phyloP scores from a whole-genome alignment of 2,113 vertebrate species.

The Oncorhynchus tshawytscha region DNA sequence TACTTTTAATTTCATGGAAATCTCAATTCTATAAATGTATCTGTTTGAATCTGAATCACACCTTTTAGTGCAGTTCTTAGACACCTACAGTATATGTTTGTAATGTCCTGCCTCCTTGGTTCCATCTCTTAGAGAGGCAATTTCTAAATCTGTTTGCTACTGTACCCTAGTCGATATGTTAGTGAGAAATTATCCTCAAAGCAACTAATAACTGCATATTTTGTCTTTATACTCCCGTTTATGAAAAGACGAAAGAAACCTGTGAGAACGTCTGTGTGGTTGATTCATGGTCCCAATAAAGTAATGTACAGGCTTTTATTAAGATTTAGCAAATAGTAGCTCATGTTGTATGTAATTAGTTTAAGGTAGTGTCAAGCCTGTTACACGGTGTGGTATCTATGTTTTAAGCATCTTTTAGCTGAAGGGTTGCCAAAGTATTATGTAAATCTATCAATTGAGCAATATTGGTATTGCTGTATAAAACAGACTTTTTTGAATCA shows the following conservation, averaged over 20 bases:
- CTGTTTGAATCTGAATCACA: neutral
- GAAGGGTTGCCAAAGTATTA: slow-evolving; percentile 55
- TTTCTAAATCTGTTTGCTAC: neutral
- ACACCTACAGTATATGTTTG: neutral
- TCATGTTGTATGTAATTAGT: neutral
- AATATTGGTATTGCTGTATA: slow-evolving; percentile 54
- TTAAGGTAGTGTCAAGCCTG: neutral
- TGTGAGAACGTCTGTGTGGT: neutral
- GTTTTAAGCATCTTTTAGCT: slow-evolving; percentile 57
- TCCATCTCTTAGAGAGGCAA: neutral
- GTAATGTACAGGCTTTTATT: neutral
- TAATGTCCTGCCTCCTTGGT: slow-evolving; percentile 2
- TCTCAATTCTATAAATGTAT: neutral
- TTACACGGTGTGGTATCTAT: neutral
- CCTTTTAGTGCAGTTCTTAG: neutral
- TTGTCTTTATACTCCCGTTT: slow-evolving; percentile 3
- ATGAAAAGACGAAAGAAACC: neutral
- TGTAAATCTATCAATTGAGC: slow-evolving; percentile 64
- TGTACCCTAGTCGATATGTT: slow-evolving; percentile 8
- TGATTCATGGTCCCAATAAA: neutral
- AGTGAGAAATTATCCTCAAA: slow-evolving; percentile 17
- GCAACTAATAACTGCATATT: neutral
- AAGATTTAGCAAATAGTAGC: neutral
- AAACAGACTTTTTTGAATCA: slow-evolving; percentile 20
- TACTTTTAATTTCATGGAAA: neutral